Percentiles rank a stretch among this genome's conserved stretches.
Evolutionary conservation across 1,140 invertebrate genomes (phyloP).

Genomic region (Carposina sasakii): DNA sequence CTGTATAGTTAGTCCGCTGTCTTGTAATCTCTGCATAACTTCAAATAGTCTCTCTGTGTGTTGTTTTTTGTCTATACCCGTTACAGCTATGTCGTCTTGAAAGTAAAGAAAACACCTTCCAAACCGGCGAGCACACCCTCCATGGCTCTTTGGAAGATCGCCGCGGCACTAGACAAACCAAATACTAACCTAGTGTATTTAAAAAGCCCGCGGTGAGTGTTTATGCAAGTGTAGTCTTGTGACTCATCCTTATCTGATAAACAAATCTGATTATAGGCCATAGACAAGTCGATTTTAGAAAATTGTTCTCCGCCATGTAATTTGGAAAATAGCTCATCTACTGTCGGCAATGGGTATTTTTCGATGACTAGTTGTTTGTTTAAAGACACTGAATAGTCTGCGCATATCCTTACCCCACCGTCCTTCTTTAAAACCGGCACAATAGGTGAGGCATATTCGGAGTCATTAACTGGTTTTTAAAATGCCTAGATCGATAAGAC

Average conservation of each 20-base stretch:
- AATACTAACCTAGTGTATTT: conserved; percentile 23
- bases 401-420: conserved; percentile 1
- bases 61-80: conserved; percentile 21
- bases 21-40: conserved; percentile 25
- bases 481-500: background rate
- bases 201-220: conserved; percentile 30
- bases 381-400: background rate
- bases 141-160: conserved; percentile 27
- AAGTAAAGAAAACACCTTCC: conserved; percentile 19
- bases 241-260: conserved; percentile 21
- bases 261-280: conserved; percentile 26
- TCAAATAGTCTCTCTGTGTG: conserved; percentile 25
- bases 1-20: conserved; percentile 31
- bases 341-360: background rate
- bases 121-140: conserved; percentile 28
- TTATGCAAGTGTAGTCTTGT: conserved; percentile 22
- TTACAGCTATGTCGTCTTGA: conserved; percentile 38
- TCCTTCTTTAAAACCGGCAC: background rate
- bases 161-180: conserved; percentile 21
- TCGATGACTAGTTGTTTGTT: background rate
- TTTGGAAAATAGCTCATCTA: background rate
- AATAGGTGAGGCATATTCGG: conserved; percentile 1
- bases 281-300: conserved; percentile 23
- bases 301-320: conserved; percentile 16
- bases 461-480: background rate